Evolutionary conservation across 2,888 invertebrate genomes (phyloP).

Genomic region (Latrodectus elegans): DNA sequence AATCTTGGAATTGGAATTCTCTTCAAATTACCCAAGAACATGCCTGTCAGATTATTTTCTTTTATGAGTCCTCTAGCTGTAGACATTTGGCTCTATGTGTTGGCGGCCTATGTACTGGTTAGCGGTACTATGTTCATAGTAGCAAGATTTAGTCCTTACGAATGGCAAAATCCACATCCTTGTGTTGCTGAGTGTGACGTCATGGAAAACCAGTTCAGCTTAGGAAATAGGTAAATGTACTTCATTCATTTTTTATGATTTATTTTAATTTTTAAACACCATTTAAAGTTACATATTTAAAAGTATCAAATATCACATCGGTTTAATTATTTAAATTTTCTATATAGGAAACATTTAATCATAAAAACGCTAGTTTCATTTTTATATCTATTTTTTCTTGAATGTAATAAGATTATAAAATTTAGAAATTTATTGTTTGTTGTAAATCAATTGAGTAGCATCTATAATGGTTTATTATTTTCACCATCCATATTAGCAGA

Average conservation of each 20-base stretch:
- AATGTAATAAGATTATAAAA: too few species aligned
- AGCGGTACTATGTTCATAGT: slow-evolving; percentile 95
- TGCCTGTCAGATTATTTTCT: slow-evolving; percentile 91
- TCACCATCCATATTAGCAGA: too few species aligned
- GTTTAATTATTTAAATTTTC: too few species aligned
- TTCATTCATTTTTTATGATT: slow-evolving; percentile 56
- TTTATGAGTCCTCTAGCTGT: slow-evolving; percentile 97
- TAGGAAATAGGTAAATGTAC: slow-evolving; percentile 81
- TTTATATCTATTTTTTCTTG: too few species aligned
- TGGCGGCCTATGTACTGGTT: slow-evolving; percentile 94
- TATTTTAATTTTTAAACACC: too few species aligned
- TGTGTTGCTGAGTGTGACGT: slow-evolving; percentile 79
- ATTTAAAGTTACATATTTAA: too few species aligned
- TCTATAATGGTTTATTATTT: too few species aligned
- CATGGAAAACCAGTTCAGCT: slow-evolving; percentile 95
- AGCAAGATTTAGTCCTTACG: slow-evolving; percentile 93
- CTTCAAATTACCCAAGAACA: slow-evolving; percentile 93
- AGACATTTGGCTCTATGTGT: slow-evolving; percentile 95
- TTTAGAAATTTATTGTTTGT: too few species aligned
- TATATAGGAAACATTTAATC: too few species aligned
- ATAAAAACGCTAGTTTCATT: too few species aligned
- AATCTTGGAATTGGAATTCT: slow-evolving; percentile 96
- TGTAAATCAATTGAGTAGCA: too few species aligned
- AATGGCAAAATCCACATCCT: slow-evolving; percentile 77
- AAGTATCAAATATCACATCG: too few species aligned